Conservation (phyloP, 2,888 invertebrate genomes). For the Elegia similella region DNA sequence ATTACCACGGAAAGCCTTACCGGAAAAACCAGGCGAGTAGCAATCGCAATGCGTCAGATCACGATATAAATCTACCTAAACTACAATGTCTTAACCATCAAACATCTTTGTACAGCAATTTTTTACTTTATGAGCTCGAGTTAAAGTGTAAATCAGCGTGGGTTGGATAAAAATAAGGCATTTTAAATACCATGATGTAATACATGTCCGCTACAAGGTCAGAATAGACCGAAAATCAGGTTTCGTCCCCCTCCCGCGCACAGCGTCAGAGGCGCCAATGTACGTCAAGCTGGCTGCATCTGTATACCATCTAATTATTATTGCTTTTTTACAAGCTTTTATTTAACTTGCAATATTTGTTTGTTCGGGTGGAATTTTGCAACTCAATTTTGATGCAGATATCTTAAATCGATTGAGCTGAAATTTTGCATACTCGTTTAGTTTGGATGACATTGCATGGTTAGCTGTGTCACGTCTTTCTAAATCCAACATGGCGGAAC, state of each 20-base stretch:
- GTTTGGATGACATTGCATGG: too few relatives aligned
- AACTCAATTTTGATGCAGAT: too few relatives aligned
- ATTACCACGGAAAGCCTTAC: slow-evolving; percentile 67
- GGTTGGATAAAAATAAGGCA: slow-evolving; percentile 47
- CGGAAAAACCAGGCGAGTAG: slow-evolving; percentile 74
- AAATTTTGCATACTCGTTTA: too few relatives aligned
- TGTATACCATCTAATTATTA: background rate
- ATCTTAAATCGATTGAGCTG: too few relatives aligned
- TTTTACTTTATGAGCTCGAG: slow-evolving; percentile 9
- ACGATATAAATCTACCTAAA: slow-evolving; percentile 26
- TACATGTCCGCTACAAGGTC: slow-evolving; percentile 74
- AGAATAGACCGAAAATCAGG: slow-evolving; percentile 80
- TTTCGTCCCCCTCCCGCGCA: slow-evolving; percentile 50
- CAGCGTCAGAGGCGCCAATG: slow-evolving; percentile 56
- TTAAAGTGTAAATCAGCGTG: slow-evolving; percentile 28
- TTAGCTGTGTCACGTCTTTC: too few relatives aligned
- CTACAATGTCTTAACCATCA: slow-evolving; percentile 34
- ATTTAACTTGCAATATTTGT: too few relatives aligned
- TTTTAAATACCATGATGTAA: slow-evolving; percentile 73
- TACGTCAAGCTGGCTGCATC: slow-evolving; percentile 27
- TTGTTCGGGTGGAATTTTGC: too few relatives aligned
- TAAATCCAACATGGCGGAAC: too few relatives aligned
- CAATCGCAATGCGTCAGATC: slow-evolving; percentile 58
- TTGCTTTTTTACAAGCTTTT: too few relatives aligned
- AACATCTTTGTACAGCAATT: slow-evolving; percentile 20